A percentile compares a stretch with the other conserved stretches of the same genome.
Conservation (phyloP, 2,888 invertebrate genomes). For the Autographa gamma region DNA sequence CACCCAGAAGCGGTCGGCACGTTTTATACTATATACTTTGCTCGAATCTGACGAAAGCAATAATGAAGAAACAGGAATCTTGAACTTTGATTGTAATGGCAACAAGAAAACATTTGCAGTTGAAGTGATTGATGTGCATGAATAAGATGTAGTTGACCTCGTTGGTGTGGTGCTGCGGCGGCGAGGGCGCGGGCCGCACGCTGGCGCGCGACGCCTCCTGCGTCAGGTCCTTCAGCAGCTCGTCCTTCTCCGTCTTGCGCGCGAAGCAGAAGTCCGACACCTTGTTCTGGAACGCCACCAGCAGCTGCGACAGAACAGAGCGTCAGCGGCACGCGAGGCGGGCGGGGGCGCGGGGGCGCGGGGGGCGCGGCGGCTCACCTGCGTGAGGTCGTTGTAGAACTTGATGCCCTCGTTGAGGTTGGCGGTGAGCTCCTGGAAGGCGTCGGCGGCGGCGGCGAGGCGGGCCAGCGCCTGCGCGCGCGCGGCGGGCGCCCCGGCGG, state of each 20-base stretch:
- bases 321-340: neutral
- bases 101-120: too few relatives aligned
- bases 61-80: too few relatives aligned
- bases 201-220: conserved; percentile 92
- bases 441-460: conserved; percentile 97
- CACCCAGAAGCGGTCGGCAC: too few relatives aligned
- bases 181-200: conserved; percentile 79
- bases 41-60: too few relatives aligned
- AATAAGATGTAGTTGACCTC: conserved; percentile 53
- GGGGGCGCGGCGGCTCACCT: conserved; percentile 78
- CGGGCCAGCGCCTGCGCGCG: conserved; percentile 95
- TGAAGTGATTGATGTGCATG: too few relatives aligned
- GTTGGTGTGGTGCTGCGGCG: conserved; percentile 64
- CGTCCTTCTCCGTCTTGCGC: conserved; percentile 99
- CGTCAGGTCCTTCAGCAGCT: conserved; percentile 97
- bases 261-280: conserved; percentile 99
- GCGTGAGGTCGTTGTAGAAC: conserved; percentile 98
- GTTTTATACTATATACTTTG: too few relatives aligned
- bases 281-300: conserved; percentile 98
- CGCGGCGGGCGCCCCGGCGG: conserved; percentile 87
- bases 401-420: conserved; percentile 98
- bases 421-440: conserved; percentile 96
- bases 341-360: neutral
- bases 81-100: too few relatives aligned
- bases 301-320: conserved; percentile 86